A percentile compares a stretch with the other conserved stretches of the same genome.
phyloP scores from a whole-genome alignment of 2,113 vertebrate genomes.

The Lynx canadensis region DNA sequence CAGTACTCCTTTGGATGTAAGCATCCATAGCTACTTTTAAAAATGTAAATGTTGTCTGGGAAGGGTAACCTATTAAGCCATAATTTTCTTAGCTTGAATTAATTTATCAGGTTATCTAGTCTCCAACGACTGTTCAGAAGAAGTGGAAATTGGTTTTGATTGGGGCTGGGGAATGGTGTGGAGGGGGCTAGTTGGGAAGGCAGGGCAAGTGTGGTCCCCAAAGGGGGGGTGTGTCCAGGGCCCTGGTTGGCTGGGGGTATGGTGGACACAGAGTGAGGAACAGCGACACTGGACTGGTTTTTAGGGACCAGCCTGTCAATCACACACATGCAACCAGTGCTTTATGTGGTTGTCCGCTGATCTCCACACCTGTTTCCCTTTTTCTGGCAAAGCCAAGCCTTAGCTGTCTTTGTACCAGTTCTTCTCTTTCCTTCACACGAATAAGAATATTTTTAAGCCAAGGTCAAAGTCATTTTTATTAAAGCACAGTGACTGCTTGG shows the following conservation, averaged over 20 bases:
- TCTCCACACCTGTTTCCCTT: background rate
- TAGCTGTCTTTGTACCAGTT: background rate
- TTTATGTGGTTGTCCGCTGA: background rate
- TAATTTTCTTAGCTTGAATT: constrained; percentile 71
- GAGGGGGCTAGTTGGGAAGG: background rate
- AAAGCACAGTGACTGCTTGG: background rate
- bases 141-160: constrained; percentile 52
- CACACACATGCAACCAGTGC: background rate
- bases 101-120: constrained; percentile 62
- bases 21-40: constrained; percentile 54
- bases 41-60: constrained; percentile 68
- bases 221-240: background rate
- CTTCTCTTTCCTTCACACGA: background rate
- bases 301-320: background rate
- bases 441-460: background rate
- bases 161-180: background rate
- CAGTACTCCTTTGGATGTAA: constrained; percentile 39
- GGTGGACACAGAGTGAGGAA: background rate
- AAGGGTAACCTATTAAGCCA: constrained; percentile 64
- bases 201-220: background rate
- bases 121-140: background rate
- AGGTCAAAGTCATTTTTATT: background rate
- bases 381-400: background rate
- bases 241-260: background rate
- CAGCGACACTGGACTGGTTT: background rate